Evolutionary conservation across 2,797 vertebrate species (phyloP), one percentile per base, ranked within the genome.

Genomic region (Nannoperca obscura): DNA sequence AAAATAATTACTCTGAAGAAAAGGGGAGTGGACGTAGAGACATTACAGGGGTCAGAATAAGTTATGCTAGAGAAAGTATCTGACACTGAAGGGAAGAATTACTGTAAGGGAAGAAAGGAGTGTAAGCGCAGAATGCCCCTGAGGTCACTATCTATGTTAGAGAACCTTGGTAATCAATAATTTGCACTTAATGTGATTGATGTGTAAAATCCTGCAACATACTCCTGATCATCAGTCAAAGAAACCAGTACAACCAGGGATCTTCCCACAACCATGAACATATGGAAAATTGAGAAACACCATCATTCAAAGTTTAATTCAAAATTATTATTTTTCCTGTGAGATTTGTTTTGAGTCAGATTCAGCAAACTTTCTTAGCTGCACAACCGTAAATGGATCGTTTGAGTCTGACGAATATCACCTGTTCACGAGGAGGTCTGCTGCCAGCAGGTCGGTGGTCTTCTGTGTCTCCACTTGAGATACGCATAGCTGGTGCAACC

Each of bases 181-280:
- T 13, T 60, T 76, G 65, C 80, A 85, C 78, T 88, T 86, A 80
- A 68, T 54, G n/a, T 63, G 67, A 83, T 83, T 77, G 42, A 84
- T 86, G 81, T 65, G 66, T 55, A 71, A 76, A 83, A 69, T 62
- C 58, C 46, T 81, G 77, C 74, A 30, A 54, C 64, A 65, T 60
- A 61, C 61, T 74, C 59, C n/a, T 54, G 40, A 75, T 74, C 52
- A 60, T 78, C 58, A 40, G 36, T 88, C 81, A 79, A 49, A 75
- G 24, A 27, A 27, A 27, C 24, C 24, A 27, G 24, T 27, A 34
- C 11, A 42, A 27, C 34, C 15, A 4, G 30, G 36, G 17, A 52
- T 42, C 8, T 27, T 20, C 14, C n/a, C 34, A 14, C n/a, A 20
- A 9, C 17, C 0, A 0, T 40, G 3, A 62, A 40, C 24, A 9